Evolutionary conservation across 2,888 invertebrate species (phyloP).

Genomic region (Hydrotaea cyrtoneurina): DNA sequence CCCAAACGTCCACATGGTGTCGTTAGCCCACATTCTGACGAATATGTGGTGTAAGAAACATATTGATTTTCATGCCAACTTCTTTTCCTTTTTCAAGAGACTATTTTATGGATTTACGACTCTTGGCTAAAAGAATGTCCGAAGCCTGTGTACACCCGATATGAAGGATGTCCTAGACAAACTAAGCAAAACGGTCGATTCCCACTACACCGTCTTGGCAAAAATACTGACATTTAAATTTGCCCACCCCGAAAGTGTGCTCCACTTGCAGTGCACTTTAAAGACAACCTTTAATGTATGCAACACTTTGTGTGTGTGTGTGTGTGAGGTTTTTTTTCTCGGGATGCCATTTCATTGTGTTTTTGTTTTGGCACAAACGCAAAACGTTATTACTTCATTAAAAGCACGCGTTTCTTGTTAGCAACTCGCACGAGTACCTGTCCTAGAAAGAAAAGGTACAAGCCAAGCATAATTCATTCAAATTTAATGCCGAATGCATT

Average conservation of each 20-base stretch:
- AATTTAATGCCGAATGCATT: slow-evolving; percentile 35
- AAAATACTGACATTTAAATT: background rate
- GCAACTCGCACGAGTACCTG: slow-evolving; percentile 5
- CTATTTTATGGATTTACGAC: too few species aligned
- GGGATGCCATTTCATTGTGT: background rate
- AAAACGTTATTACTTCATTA: slow-evolving; percentile 56
- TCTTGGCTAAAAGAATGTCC: too few species aligned
- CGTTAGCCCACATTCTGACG: too few species aligned
- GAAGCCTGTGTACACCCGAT: too few species aligned
- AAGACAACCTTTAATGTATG: slow-evolving; percentile 45
- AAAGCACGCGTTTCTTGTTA: slow-evolving; percentile 65
- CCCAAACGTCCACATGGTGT: too few species aligned
- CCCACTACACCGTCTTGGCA: too few species aligned
- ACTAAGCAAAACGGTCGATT: too few species aligned
- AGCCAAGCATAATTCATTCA: slow-evolving; percentile 43
- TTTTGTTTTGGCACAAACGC: slow-evolving; percentile 21
- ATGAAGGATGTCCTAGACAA: too few species aligned
- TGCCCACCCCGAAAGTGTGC: background rate
- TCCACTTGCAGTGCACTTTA: background rate
- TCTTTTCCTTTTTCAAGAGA: too few species aligned
- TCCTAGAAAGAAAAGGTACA: background rate
- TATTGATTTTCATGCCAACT: too few species aligned
- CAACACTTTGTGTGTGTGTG: too few species aligned
- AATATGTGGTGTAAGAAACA: too few species aligned
- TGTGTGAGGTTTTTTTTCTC: slow-evolving; percentile 18